These are phyloP conservation scores for Jordanella pulchra DNA, from an alignment of 2,797 vertebrate genomes.

Conservation along the genomic window DNA sequence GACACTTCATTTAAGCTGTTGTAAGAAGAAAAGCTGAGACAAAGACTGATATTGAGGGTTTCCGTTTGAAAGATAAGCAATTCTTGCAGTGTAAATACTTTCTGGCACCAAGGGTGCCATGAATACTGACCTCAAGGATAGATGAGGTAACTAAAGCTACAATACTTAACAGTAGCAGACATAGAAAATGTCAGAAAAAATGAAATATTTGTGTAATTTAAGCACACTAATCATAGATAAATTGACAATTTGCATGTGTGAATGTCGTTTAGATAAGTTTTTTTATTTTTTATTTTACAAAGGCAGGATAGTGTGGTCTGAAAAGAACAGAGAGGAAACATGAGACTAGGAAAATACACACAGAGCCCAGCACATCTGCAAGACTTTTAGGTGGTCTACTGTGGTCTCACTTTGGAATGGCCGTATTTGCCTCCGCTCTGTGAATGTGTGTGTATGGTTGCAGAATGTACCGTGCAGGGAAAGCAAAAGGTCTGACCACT, in stretches of 20 bases:
- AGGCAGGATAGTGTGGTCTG: conserved; percentile 10
- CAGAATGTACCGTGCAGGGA: conserved; percentile 73
- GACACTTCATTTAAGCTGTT: conserved; percentile 62
- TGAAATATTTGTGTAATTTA: background rate
- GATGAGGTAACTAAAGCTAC: background rate
- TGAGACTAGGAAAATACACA: conserved; percentile 26
- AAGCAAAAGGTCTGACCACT: conserved; percentile 73
- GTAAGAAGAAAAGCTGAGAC: conserved; percentile 30
- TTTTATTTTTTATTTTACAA: background rate
- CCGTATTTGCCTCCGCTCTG: conserved; percentile 71
- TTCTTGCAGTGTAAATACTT: conserved; percentile 36
- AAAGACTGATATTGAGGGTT: conserved; percentile 36
- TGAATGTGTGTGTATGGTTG: conserved; percentile 70
- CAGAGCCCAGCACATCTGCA: conserved; percentile 40
- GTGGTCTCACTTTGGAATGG: conserved; percentile 49
- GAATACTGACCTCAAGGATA: background rate
- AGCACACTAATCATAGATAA: background rate
- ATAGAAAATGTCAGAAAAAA: conserved; percentile 1
- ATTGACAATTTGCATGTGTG: background rate
- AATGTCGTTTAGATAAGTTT: background rate
- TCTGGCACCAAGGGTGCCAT: conserved; percentile 29
- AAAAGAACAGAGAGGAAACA: conserved; percentile 23
- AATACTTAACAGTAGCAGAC: background rate
- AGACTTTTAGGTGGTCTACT: conserved; percentile 53
- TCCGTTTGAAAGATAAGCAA: conserved; percentile 13